These are phyloP conservation scores for Chaetura pelagica DNA, from an alignment of 2,113 vertebrate species.

Conservation along the genomic window DNA sequence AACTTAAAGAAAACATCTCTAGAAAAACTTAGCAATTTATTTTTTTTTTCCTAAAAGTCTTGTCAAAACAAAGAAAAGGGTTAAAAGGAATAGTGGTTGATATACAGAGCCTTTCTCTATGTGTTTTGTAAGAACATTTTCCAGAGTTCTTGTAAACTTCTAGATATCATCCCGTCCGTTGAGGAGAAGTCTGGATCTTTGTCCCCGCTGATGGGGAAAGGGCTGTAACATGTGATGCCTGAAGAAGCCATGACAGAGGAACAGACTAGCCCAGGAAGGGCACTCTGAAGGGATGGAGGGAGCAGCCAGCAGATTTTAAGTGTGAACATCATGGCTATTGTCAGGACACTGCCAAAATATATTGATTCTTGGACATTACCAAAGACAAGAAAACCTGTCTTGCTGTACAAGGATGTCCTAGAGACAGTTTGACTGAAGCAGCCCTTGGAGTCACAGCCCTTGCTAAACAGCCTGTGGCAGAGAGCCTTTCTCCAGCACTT, in stretches of 20 bases:
- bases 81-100: background rate
- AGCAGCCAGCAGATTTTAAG: background rate
- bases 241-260: background rate
- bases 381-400: background rate
- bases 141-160: background rate
- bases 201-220: rapidly evolving
- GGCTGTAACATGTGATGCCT: background rate
- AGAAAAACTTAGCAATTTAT: background rate
- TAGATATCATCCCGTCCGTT: background rate
- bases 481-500: background rate
- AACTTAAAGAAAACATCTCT: background rate
- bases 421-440: background rate
- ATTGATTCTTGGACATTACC: background rate
- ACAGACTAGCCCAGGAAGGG: background rate
- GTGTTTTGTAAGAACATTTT: background rate
- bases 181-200: background rate
- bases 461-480: background rate
- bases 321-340: background rate
- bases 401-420: background rate
- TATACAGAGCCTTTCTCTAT: background rate
- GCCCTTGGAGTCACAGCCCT: background rate
- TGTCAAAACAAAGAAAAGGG: background rate
- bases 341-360: background rate
- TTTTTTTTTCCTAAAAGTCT: background rate
- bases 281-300: background rate